phyloP scores from a whole-genome alignment of 2,888 invertebrate genomes.

The Agonopterix alstromeriana region DNA sequence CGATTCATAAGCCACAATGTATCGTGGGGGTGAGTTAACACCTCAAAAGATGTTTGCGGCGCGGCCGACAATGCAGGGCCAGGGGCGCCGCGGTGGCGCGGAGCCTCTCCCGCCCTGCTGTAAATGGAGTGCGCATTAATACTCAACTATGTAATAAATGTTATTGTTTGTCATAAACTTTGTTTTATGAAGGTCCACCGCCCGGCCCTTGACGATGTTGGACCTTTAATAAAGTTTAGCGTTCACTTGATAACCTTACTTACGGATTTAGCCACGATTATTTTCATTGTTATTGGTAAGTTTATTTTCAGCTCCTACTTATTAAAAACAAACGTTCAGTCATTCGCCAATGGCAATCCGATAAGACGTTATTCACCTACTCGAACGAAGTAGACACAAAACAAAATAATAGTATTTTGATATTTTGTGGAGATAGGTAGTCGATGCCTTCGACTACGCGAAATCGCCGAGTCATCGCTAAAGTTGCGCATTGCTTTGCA shows the following conservation, averaged over 20 bases:
- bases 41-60: conserved; percentile 42
- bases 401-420: conserved; percentile 53
- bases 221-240: conserved; percentile 61
- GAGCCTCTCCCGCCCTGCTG: conserved; percentile 34
- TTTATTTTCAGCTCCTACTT: conserved; percentile 14
- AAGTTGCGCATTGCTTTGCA: conserved; percentile 50
- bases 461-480: conserved; percentile 53
- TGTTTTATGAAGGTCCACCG: conserved; percentile 64
- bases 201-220: conserved; percentile 36
- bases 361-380: conserved; percentile 28
- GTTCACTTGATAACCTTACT: conserved; percentile 39
- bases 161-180: conserved; percentile 73
- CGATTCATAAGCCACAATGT: conserved; percentile 32
- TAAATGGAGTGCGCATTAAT: conserved; percentile 68
- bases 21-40: conserved; percentile 28
- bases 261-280: conserved; percentile 38
- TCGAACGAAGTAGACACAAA: conserved; percentile 33
- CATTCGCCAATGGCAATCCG: conserved; percentile 19
- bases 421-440: conserved; percentile 41
- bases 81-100: conserved; percentile 43
- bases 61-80: conserved; percentile 40
- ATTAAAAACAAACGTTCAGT: conserved; percentile 13
- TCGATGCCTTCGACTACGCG: conserved; percentile 34
- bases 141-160: conserved; percentile 70
- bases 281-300: conserved; percentile 28